Conservation (phyloP, 2,888 invertebrate species). For the Lutraria lutraria region DNA sequence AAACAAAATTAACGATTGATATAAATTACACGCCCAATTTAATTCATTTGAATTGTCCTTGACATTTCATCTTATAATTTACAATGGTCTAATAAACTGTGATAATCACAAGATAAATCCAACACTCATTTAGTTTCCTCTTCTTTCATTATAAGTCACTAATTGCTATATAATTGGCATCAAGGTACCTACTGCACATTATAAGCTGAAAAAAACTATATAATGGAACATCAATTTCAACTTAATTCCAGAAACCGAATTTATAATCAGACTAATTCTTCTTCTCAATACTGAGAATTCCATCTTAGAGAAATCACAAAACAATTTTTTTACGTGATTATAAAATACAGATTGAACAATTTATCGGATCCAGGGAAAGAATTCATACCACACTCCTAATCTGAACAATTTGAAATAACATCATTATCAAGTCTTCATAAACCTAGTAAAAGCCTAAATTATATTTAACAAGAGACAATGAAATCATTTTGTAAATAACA, state of each 20-base stretch:
- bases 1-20: background rate
- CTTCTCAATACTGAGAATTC: no score
- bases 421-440: background rate
- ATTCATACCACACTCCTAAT: background rate
- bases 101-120: background rate
- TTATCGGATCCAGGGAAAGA: background rate
- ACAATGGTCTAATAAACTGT: background rate
- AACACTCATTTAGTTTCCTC: background rate
- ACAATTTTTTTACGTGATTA: no score
- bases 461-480: background rate
- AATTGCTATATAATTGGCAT: conserved; percentile 6
- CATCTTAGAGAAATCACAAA: no score
- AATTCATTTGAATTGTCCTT: background rate
- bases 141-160: background rate
- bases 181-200: background rate
- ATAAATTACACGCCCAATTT: background rate
- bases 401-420: background rate
- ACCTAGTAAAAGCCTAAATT: background rate
- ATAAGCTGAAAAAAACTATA: background rate
- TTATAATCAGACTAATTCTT: no score
- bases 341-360: no score
- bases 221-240: background rate
- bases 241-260: background rate
- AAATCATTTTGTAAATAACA: background rate
- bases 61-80: background rate